Evolutionary conservation across 2,113 vertebrate species (phyloP).

Genomic region (Mohoua ochrocephala): DNA sequence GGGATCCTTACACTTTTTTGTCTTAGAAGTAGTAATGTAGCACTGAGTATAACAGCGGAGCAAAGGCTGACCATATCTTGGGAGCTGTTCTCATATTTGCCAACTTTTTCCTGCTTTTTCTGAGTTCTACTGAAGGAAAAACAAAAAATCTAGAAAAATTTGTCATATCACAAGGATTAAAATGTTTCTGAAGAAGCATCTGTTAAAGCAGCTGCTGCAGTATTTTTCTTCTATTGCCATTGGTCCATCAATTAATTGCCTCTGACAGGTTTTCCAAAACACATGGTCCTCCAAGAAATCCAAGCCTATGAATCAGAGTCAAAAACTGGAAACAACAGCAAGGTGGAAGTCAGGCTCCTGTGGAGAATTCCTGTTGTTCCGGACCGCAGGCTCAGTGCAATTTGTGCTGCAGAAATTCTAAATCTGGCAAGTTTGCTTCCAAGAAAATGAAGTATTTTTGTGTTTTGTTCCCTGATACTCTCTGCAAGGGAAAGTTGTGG

Average conservation of each 20-base stretch:
- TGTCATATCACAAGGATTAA: not conserved
- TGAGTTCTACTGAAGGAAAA: not conserved
- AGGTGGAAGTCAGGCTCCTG: not conserved
- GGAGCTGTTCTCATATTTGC: not conserved
- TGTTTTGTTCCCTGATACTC: not conserved
- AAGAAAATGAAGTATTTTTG: not conserved
- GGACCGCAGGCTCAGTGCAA: not conserved
- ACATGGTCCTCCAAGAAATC: not conserved
- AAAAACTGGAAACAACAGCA: not conserved
- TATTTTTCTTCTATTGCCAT: not conserved
- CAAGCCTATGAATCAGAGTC: not conserved
- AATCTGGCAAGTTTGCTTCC: not conserved
- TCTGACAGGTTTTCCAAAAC: slow-evolving; percentile 29
- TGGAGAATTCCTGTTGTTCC: not conserved
- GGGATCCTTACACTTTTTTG: not conserved
- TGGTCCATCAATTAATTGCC: not conserved
- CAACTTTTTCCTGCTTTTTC: not conserved
- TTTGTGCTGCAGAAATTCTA: not conserved
- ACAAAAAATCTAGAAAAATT: not conserved
- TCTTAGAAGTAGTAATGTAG: not conserved
- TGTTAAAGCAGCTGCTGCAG: slow-evolving; percentile 7
- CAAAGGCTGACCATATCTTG: not conserved
- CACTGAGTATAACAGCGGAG: not conserved
- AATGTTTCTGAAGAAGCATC: slow-evolving; percentile 25
- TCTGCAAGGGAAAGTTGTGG: not conserved